These are phyloP conservation scores for Sebastiscus albofasciatus DNA, from an alignment of 2,797 vertebrate species.

Conservation along the genomic window DNA sequence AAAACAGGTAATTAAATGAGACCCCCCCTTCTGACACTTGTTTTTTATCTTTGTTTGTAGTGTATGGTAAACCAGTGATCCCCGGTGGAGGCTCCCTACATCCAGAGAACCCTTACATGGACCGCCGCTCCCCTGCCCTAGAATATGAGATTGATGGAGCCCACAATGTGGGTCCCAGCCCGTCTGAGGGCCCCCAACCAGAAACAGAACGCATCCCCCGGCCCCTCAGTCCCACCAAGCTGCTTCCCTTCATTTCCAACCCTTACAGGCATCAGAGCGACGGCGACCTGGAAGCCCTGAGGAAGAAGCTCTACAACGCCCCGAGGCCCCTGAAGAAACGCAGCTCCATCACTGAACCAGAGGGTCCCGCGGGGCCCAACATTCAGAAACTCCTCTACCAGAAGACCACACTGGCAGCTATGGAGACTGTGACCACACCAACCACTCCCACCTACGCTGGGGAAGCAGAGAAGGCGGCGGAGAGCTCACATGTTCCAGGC, in stretches of 20 bases:
- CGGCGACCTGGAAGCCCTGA: slow-evolving; percentile 91
- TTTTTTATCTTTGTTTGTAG: slow-evolving; percentile 68
- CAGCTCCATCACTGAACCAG: slow-evolving; percentile 98
- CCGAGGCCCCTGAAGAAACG: slow-evolving; percentile 95
- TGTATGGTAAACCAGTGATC: slow-evolving; percentile 95
- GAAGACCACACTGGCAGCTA: slow-evolving; percentile 94
- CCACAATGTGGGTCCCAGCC: slow-evolving; percentile 64
- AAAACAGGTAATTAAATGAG: background rate
- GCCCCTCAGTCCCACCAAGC: slow-evolving; percentile 96
- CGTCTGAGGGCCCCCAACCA: slow-evolving; percentile 56
- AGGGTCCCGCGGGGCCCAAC: slow-evolving; percentile 95
- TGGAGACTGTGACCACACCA: slow-evolving; percentile 88
- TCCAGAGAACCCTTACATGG: slow-evolving; percentile 83
- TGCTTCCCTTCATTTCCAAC: slow-evolving; percentile 95
- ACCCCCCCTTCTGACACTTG: background rate
- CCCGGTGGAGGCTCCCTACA: slow-evolving; percentile 71
- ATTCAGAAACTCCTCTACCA: slow-evolving; percentile 98
- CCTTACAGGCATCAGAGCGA: slow-evolving; percentile 97
- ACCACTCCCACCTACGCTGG: slow-evolving; percentile 62
- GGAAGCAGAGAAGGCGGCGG: slow-evolving; percentile 67
- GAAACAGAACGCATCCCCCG: slow-evolving; percentile 92
- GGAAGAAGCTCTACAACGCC: slow-evolving; percentile 94
- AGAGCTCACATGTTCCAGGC: slow-evolving; percentile 26
- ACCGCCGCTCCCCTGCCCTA: slow-evolving; percentile 77
- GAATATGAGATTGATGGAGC: slow-evolving; percentile 76